Conservation (phyloP, 2,113 vertebrate genomes). For the Uria aalge region DNA sequence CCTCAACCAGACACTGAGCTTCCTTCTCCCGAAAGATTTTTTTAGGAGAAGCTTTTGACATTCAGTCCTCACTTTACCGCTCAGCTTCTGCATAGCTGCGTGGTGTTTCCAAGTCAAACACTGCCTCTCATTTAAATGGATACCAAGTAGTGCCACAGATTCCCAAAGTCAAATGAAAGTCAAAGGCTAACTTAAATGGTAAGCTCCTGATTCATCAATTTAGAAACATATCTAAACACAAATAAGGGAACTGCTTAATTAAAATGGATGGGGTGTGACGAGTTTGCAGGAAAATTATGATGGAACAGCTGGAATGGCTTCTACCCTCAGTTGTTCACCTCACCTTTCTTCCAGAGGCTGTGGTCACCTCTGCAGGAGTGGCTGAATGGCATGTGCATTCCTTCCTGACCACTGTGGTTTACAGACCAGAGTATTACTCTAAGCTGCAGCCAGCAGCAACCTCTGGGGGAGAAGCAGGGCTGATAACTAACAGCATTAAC, state of each 20-base stretch:
- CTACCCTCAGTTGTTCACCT: not conserved
- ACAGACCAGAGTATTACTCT: not conserved
- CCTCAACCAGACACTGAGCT: not conserved
- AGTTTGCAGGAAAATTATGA: not conserved
- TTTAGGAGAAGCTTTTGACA: not conserved
- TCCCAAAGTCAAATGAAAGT: conserved; percentile 3
- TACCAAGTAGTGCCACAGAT: not conserved
- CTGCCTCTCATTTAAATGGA: conserved; percentile 4
- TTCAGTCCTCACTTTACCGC: not conserved
- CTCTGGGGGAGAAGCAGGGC: not conserved
- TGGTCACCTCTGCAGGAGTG: not conserved
- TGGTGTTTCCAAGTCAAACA: not conserved
- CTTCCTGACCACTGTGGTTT: not conserved
- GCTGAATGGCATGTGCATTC: not conserved
- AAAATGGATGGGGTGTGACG: not conserved
- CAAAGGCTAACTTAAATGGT: not conserved
- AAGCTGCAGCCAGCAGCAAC: not conserved
- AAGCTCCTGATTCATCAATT: conserved; percentile 6
- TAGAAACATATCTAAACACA: not conserved
- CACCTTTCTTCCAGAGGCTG: not conserved
- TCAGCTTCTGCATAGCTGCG: not conserved
- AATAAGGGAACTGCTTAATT: conserved; percentile 2
- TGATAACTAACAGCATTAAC: not conserved
- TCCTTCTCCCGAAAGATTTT: not conserved
- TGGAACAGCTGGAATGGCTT: not conserved